A percentile compares a stretch with the other conserved stretches of the same genome.
These are phyloP conservation scores for Hormaphis cornu DNA, from an alignment of 1,140 invertebrate species.

Conservation along the genomic window DNA sequence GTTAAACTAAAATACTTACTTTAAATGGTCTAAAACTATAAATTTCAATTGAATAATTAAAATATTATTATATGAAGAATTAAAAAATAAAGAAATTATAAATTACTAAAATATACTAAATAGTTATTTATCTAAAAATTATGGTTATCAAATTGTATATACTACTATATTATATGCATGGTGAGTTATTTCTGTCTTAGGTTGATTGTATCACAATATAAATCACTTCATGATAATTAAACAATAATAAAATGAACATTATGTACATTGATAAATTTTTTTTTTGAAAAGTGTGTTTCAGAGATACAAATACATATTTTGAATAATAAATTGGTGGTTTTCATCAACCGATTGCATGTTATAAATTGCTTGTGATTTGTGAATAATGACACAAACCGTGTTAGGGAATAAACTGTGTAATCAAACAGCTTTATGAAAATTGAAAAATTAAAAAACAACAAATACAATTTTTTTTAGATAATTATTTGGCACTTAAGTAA, in stretches of 20 bases:
- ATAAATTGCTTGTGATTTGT: too few species aligned
- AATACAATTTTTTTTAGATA: background rate
- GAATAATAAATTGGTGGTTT: background rate
- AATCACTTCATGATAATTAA: background rate
- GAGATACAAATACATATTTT: background rate
- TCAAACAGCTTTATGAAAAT: background rate
- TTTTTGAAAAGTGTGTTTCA: background rate
- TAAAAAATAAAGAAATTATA: background rate
- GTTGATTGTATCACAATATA: background rate
- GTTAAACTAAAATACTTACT: background rate
- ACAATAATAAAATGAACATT: background rate
- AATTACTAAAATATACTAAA: background rate
- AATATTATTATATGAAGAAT: background rate
- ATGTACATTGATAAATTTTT: background rate
- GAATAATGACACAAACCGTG: too few species aligned
- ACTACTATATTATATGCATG: background rate
- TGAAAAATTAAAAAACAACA: background rate
- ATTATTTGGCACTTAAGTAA: conserved; percentile 17
- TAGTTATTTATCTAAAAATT: background rate
- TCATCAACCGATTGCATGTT: too few species aligned
- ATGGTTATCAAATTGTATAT: background rate
- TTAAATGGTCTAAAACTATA: background rate
- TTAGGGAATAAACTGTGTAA: too few species aligned
- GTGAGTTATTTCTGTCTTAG: background rate
- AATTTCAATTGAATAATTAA: background rate